Evolutionary conservation across 1,140 invertebrate genomes (phyloP).

Genomic region (Ylistrum balloti): DNA sequence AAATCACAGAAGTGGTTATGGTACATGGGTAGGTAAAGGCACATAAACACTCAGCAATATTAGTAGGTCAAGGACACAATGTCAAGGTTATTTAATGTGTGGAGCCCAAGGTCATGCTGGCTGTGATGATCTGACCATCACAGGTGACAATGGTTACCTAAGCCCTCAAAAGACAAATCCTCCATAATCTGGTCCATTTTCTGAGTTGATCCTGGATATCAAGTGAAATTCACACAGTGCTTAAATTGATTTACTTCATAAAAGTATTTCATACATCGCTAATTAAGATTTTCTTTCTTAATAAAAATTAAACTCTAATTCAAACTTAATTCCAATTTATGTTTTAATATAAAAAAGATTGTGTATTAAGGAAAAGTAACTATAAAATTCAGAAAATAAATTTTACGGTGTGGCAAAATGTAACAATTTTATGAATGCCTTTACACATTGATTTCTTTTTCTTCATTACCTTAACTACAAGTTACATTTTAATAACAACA

Average conservation of each 20-base stretch:
- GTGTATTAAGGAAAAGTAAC: too few relatives aligned
- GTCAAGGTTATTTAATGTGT: neutral
- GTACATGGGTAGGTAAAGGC: neutral
- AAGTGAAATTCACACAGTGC: slow-evolving; percentile 20
- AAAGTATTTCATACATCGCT: too few relatives aligned
- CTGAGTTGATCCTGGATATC: slow-evolving; percentile 12
- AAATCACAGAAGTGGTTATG: neutral
- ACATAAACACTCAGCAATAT: neutral
- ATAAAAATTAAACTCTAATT: too few relatives aligned
- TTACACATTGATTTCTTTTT: too few relatives aligned
- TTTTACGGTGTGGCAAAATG: too few relatives aligned
- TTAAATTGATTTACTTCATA: neutral
- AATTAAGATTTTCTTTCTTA: too few relatives aligned
- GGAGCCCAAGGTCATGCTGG: neutral
- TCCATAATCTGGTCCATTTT: slow-evolving; percentile 25
- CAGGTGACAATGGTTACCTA: neutral
- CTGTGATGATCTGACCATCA: neutral
- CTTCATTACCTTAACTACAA: too few relatives aligned
- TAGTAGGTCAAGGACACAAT: slow-evolving; percentile 15
- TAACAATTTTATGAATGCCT: too few relatives aligned
- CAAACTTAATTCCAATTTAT: too few relatives aligned
- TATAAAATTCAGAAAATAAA: too few relatives aligned
- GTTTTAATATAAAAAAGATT: too few relatives aligned
- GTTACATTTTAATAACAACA: too few relatives aligned
- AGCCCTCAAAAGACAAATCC: slow-evolving; percentile 18